phyloP scores from a whole-genome alignment of 1,140 invertebrate genomes.

The Orius laevigatus region DNA sequence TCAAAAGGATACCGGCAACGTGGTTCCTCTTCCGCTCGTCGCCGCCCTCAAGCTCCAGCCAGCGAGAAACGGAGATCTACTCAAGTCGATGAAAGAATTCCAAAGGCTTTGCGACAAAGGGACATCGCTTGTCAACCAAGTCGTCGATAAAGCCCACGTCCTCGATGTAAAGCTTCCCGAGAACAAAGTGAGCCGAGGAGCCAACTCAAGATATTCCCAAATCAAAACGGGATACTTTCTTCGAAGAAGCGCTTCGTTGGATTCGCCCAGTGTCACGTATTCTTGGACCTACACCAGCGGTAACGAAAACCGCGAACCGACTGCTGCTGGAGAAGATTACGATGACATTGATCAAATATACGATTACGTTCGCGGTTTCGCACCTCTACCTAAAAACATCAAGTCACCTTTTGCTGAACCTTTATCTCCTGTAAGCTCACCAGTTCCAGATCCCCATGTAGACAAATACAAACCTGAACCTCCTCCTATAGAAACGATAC shows the following conservation, averaged over 20 bases:
- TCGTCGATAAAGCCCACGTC: constrained; percentile 61
- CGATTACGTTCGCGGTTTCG: constrained; percentile 83
- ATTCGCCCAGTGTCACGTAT: constrained; percentile 38
- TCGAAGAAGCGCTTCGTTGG: constrained; percentile 53
- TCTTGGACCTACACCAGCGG: constrained; percentile 25
- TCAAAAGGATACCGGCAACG: constrained; percentile 55
- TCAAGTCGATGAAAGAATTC: constrained; percentile 65
- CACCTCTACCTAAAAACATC: constrained; percentile 67
- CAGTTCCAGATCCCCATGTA: constrained; percentile 15
- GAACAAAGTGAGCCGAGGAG: constrained; percentile 39
- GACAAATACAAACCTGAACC: constrained; percentile 61
- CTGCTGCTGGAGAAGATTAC: constrained; percentile 51
- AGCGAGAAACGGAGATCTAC: constrained; percentile 65
- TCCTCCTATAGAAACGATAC: constrained; percentile 78
- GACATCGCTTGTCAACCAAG: constrained; percentile 57
- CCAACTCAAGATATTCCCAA: constrained; percentile 28
- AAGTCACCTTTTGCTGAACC: constrained; percentile 42
- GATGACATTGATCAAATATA: constrained; percentile 95
- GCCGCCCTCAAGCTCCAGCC: constrained; percentile 70
- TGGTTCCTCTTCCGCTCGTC: constrained; percentile 67
- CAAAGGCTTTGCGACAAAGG: constrained; percentile 62
- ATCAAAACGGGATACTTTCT: constrained; percentile 41
- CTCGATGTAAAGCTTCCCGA: constrained; percentile 60
- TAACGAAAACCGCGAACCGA: constrained; percentile 28
- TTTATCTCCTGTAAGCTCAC: neutral